These are phyloP conservation scores for Glareola pratincola DNA, from an alignment of 2,113 vertebrate genomes.

Conservation along the genomic window DNA sequence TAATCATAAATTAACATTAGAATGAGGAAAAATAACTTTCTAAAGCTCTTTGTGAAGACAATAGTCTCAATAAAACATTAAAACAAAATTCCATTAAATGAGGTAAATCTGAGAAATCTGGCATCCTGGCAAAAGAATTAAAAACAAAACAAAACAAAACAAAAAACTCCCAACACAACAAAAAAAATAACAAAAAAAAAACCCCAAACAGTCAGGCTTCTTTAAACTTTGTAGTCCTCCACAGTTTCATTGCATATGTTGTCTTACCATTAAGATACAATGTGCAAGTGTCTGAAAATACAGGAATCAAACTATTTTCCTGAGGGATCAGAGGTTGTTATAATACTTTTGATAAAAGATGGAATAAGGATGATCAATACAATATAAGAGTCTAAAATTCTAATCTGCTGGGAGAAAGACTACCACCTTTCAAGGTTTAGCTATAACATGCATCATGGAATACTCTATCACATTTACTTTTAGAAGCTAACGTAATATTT, in stretches of 20 bases:
- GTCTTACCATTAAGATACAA: neutral
- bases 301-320: neutral
- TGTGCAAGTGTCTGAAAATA: neutral
- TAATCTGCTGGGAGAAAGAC: neutral
- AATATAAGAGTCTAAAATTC: neutral
- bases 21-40: neutral
- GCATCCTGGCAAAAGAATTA: neutral
- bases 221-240: neutral
- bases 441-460: neutral
- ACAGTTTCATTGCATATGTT: neutral
- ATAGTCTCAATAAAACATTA: neutral
- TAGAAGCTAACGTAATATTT: neutral
- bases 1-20: neutral
- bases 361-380: neutral
- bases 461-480: neutral
- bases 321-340: neutral
- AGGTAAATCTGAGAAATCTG: neutral
- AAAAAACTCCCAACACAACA: neutral
- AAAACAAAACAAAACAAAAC: neutral
- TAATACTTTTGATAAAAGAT: neutral
- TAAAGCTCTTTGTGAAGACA: neutral
- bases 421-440: neutral
- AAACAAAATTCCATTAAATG: neutral
- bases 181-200: no score
- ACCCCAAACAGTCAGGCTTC: rapidly evolving